Conservation (phyloP, 2,888 invertebrate species). For the Yponomeuta sedellus region DNA sequence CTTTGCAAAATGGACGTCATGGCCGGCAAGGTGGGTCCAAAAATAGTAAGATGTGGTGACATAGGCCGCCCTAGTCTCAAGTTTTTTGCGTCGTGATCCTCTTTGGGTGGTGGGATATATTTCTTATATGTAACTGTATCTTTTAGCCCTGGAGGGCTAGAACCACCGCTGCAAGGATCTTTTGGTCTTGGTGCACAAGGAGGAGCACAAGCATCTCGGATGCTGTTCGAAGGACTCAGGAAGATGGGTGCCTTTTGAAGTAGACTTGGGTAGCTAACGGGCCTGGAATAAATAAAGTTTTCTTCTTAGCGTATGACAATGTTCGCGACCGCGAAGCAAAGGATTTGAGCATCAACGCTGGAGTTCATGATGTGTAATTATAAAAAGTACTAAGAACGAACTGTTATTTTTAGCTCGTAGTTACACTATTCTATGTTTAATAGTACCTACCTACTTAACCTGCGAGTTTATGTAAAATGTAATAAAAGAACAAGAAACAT, state of each 20-base stretch:
- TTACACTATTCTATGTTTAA: no score
- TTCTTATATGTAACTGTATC: conserved; percentile 15
- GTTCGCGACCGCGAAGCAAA: no score
- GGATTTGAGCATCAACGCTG: no score
- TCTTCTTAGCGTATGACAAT: no score
- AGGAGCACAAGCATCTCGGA: neutral
- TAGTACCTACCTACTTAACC: no score
- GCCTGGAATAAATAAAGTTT: neutral
- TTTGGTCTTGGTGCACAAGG: neutral
- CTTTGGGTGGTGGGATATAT: conserved; percentile 38
- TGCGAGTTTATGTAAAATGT: no score
- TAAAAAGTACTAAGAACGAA: no score
- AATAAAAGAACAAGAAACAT: no score
- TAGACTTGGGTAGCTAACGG: neutral
- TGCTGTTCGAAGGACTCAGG: neutral
- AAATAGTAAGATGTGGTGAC: conserved; percentile 90
- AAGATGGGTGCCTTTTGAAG: neutral
- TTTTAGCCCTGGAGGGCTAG: neutral
- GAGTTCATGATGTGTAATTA: no score
- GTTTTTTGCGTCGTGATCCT: conserved; percentile 82
- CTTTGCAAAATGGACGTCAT: conserved; percentile 90
- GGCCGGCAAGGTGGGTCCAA: conserved; percentile 84
- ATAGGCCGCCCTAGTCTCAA: conserved; percentile 83
- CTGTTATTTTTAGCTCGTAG: no score
- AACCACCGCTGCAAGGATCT: neutral